phyloP scores from a whole-genome alignment of 1,140 invertebrate genomes.

The Heliothis virescens region DNA sequence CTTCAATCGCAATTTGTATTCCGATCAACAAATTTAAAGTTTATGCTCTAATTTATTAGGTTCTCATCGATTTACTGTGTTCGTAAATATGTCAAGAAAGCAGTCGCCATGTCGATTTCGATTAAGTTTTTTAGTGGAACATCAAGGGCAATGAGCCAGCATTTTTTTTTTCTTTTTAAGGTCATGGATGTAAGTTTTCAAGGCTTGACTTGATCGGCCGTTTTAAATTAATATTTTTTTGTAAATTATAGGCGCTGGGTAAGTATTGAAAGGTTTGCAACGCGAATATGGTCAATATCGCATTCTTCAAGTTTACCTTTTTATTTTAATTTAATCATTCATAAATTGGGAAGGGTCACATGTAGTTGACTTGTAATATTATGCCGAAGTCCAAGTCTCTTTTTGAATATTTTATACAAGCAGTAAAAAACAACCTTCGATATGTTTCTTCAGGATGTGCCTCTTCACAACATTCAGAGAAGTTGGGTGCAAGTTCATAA shows the following conservation, averaged over 20 bases:
- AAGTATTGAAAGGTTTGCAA: no score
- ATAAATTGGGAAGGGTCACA: no score
- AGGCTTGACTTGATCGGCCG: neutral
- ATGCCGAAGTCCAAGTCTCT: no score
- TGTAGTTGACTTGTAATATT: no score
- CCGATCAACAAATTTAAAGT: neutral
- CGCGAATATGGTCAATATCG: no score
- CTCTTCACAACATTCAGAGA: no score
- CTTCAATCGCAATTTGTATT: neutral
- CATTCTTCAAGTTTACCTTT: no score
- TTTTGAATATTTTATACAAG: no score
- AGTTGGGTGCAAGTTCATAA: no score
- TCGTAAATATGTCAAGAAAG: constrained; percentile 39
- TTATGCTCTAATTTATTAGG: constrained; percentile 1
- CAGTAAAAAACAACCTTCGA: no score
- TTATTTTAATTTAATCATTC: no score
- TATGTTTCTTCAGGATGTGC: no score
- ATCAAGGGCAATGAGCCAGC: constrained; percentile 3
- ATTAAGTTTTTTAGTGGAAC: constrained; percentile 22
- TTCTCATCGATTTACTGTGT: constrained; percentile 20
- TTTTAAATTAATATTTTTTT: neutral
- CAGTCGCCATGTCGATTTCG: constrained; percentile 32
- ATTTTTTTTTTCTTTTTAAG: constrained; percentile 23
- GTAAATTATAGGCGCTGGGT: neutral
- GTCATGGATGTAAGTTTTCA: constrained; percentile 4